Percentiles rank a stretch among this genome's conserved stretches.
phyloP scores from a whole-genome alignment of 1,140 invertebrate genomes.

The Hetaerina americana region DNA sequence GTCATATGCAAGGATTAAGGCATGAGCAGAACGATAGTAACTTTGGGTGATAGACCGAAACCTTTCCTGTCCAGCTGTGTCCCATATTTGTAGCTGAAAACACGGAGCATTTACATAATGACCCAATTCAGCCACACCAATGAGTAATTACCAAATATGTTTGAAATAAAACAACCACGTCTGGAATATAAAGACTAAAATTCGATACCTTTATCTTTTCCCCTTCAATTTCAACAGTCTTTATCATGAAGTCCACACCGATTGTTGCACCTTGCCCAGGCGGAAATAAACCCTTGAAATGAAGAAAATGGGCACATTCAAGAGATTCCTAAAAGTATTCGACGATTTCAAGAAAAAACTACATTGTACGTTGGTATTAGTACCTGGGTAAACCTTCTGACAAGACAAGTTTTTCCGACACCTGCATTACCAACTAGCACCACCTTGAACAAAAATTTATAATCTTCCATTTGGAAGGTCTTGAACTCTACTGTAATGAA shows the following conservation, averaged over 20 bases:
- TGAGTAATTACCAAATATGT: background rate
- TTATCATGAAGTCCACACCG: constrained; percentile 99
- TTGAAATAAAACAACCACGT: constrained; percentile 1
- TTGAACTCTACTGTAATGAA: background rate
- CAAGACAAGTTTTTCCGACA: constrained; percentile 88
- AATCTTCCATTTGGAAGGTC: constrained; percentile 74
- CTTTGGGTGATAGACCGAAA: constrained; percentile 97
- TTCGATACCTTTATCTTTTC: constrained; percentile 87
- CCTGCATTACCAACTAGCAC: constrained; percentile 90
- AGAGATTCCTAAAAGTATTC: background rate
- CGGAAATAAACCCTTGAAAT: constrained; percentile 71
- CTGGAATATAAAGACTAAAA: constrained; percentile 8
- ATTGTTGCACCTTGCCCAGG: constrained; percentile 97
- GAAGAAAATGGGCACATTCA: constrained; percentile 12
- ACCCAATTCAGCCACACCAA: background rate
- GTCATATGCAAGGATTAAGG: constrained; percentile 93
- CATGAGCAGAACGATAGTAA: constrained; percentile 95
- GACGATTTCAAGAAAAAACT: background rate
- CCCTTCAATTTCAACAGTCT: constrained; percentile 95
- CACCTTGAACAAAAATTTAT: constrained; percentile 97
- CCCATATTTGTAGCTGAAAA: constrained; percentile 91
- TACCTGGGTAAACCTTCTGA: constrained; percentile 75
- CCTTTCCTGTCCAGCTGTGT: constrained; percentile 92
- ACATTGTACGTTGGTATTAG: constrained; percentile 9
- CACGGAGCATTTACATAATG: background rate